Evolutionary conservation across 1,140 invertebrate genomes (phyloP).

Genomic region (Lamellibrachia luymesi): DNA sequence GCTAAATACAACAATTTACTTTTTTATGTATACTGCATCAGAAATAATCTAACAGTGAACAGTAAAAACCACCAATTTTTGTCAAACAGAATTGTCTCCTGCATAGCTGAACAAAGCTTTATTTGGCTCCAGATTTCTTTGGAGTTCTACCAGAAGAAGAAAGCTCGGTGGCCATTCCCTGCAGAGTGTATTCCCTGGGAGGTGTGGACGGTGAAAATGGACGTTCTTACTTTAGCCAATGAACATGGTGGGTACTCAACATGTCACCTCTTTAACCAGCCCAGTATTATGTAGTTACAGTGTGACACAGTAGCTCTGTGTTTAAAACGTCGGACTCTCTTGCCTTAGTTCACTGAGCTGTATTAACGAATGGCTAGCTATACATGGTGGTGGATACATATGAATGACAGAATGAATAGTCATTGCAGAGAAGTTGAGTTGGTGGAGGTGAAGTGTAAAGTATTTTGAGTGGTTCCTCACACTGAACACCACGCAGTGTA

Average conservation of each 20-base stretch:
- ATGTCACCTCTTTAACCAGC: too few relatives aligned
- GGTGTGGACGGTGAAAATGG: constrained; percentile 90
- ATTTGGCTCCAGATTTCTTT: constrained; percentile 74
- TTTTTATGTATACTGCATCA: not conserved
- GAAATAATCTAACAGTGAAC: not conserved
- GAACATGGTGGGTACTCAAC: constrained; percentile 67
- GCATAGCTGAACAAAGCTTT: constrained; percentile 53
- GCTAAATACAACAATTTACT: not conserved
- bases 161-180: constrained; percentile 82
- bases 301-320: too few relatives aligned
- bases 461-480: too few relatives aligned
- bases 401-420: too few relatives aligned
- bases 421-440: too few relatives aligned
- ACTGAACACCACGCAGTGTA: too few relatives aligned
- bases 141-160: constrained; percentile 92
- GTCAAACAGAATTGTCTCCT: not conserved
- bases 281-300: too few relatives aligned
- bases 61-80: not conserved
- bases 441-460: too few relatives aligned
- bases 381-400: too few relatives aligned
- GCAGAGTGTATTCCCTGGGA: constrained; percentile 93
- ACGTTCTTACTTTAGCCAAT: constrained; percentile 79
- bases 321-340: too few relatives aligned
- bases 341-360: too few relatives aligned
- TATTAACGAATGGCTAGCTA: too few relatives aligned